Conservation (phyloP, 2,113 vertebrate genomes). For the Tychaedon coryphoeus region DNA sequence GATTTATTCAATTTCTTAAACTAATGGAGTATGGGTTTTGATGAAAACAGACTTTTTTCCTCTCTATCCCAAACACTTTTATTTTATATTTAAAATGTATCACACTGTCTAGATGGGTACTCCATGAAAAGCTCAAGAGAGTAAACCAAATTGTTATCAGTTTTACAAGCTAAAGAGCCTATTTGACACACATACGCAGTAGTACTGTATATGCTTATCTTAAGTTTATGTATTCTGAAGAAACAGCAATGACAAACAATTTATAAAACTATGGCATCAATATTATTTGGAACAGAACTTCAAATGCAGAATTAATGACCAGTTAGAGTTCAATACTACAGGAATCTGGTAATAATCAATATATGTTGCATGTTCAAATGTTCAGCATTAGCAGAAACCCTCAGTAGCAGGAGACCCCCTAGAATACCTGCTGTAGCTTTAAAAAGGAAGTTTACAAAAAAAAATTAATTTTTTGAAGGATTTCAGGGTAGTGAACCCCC, state of each 20-base stretch:
- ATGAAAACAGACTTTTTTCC: not conserved
- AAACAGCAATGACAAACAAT: not conserved
- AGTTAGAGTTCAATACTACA: not conserved
- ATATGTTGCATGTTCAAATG: not conserved
- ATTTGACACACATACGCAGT: not conserved
- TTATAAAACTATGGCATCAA: not conserved
- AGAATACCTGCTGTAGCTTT: not conserved
- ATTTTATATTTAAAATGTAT: not conserved
- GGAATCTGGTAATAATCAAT: not conserved
- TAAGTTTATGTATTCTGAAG: not conserved
- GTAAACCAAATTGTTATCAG: not conserved
- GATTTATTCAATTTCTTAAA: not conserved
- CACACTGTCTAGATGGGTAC: not conserved
- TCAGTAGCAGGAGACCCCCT: not conserved
- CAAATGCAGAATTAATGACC: not conserved
- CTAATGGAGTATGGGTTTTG: not conserved
- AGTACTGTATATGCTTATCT: not conserved
- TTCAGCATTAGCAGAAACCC: not conserved
- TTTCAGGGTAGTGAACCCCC: not conserved
- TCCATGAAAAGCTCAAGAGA: not conserved
- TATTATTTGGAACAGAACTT: not conserved
- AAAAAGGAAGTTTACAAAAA: not conserved
- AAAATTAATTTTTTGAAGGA: not conserved
- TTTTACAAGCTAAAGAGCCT: not conserved
- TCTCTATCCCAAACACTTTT: not conserved